Percentiles rank a stretch among this genome's conserved stretches.
Evolutionary conservation across 2,888 invertebrate species (phyloP).

Genomic region (Lasioglossum lativentre): DNA sequence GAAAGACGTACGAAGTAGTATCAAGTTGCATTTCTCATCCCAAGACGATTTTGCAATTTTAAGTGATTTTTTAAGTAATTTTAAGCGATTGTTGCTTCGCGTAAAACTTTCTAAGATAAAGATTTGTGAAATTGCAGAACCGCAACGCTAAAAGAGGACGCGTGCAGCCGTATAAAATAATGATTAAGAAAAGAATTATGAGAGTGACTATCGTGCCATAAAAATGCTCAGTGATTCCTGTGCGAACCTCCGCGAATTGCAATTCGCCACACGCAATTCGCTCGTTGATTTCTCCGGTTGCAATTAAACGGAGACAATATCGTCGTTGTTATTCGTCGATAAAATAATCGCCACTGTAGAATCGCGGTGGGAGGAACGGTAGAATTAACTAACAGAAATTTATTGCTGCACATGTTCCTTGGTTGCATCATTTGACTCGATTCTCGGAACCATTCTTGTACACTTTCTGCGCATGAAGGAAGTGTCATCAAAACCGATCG

Average conservation of each 20-base stretch:
- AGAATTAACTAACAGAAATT: conserved; percentile 40
- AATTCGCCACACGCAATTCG: conserved; percentile 4
- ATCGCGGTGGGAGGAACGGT: not conserved
- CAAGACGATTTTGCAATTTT: too few relatives aligned
- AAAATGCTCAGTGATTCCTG: not conserved
- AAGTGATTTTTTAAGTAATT: too few relatives aligned
- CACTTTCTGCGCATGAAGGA: conserved; percentile 39
- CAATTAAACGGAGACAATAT: not conserved
- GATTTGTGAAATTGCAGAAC: too few relatives aligned
- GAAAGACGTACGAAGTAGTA: too few relatives aligned
- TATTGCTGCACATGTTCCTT: conserved; percentile 10
- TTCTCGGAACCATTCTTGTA: conserved; percentile 43
- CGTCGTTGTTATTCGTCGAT: conserved; percentile 29
- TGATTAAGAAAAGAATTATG: not conserved
- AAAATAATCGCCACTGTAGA: conserved; percentile 7
- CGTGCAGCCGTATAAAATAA: not conserved
- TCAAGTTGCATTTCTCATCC: too few relatives aligned
- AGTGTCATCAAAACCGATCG: conserved; percentile 36
- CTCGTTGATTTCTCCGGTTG: conserved; percentile 11
- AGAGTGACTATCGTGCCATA: not conserved
- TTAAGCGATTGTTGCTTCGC: too few relatives aligned
- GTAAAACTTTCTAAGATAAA: too few relatives aligned
- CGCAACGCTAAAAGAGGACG: not conserved
- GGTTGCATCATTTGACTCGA: conserved; percentile 38
- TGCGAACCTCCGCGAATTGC: not conserved